Percentiles rank a stretch among this genome's conserved stretches.
Conservation (phyloP, 2,888 invertebrate genomes). For the Pseudococcus viburni region DNA sequence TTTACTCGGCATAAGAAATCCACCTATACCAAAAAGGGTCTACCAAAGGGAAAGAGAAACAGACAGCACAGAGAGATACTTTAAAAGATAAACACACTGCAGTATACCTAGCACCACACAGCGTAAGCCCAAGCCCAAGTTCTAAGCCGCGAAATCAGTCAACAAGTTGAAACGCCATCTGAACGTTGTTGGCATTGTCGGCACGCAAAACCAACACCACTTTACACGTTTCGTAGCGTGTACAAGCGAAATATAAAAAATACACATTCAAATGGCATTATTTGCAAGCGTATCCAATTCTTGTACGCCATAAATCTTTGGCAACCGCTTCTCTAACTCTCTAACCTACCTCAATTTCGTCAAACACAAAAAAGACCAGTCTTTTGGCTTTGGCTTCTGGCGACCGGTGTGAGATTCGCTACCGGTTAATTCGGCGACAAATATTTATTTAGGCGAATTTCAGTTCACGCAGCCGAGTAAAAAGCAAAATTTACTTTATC, state of each 20-base stretch:
- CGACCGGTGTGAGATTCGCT: neutral
- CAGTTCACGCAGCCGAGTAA: neutral
- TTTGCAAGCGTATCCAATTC: neutral
- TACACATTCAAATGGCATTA: neutral
- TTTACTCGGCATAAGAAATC: conserved; percentile 1
- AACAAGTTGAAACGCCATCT: conserved; percentile 31
- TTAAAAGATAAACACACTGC: conserved; percentile 28
- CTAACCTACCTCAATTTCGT: conserved; percentile 17
- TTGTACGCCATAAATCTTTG: neutral
- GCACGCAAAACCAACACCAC: conserved; percentile 47
- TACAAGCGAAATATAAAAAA: neutral
- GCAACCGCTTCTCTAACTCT: conserved; percentile 1
- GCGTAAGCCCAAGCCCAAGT: neutral
- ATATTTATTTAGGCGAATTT: conserved; percentile 41
- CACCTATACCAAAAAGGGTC: neutral
- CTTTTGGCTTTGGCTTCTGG: neutral
- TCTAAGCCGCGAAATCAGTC: conserved; percentile 44
- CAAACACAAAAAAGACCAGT: neutral
- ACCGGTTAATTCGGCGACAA: neutral
- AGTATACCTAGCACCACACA: neutral
- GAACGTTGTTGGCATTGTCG: conserved; percentile 25
- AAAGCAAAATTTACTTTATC: conserved; percentile 40
- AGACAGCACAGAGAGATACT: neutral
- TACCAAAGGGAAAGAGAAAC: neutral
- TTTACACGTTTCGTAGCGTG: neutral